A percentile compares a stretch with the other conserved stretches of the same genome.
Conservation (phyloP, 1,140 invertebrate species). For the Lepidurus arcticus region DNA sequence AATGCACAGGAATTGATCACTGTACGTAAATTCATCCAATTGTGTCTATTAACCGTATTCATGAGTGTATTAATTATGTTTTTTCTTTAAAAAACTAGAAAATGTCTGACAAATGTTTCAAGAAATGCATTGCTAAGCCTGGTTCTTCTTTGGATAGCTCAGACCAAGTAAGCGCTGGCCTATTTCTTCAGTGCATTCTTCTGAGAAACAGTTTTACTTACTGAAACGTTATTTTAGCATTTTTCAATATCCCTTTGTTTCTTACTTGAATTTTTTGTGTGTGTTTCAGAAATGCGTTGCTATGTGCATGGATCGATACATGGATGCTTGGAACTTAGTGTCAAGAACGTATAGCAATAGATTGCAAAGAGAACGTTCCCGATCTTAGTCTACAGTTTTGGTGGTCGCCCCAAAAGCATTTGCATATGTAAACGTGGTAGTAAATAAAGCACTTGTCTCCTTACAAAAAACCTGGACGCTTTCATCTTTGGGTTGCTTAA, state of each 20-base stretch:
- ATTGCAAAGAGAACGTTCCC: conserved; percentile 60
- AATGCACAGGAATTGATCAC: conserved; percentile 89
- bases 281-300: conserved; percentile 83
- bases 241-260: conserved; percentile 33
- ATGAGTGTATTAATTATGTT: conserved; percentile 25
- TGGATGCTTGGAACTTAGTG: conserved; percentile 90
- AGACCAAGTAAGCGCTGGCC: conserved; percentile 64
- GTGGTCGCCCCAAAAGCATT: background rate
- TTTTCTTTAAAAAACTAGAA: conserved; percentile 56
- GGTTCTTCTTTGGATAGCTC: conserved; percentile 82
- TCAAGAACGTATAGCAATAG: conserved; percentile 74
- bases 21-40: conserved; percentile 49
- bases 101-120: conserved; percentile 96
- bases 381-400: background rate
- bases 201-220: background rate
- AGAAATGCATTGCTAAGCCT: conserved; percentile 86
- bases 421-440: conserved; percentile 13
- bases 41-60: conserved; percentile 23
- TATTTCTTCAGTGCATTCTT: background rate
- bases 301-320: conserved; percentile 96
- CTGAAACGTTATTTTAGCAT: conserved; percentile 32
- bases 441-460: background rate
- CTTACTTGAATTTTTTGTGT: conserved; percentile 40
- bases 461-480: background rate
- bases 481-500: background rate